phyloP scores from a whole-genome alignment of 2,888 invertebrate species.

The Habroteleia sp. region DNA sequence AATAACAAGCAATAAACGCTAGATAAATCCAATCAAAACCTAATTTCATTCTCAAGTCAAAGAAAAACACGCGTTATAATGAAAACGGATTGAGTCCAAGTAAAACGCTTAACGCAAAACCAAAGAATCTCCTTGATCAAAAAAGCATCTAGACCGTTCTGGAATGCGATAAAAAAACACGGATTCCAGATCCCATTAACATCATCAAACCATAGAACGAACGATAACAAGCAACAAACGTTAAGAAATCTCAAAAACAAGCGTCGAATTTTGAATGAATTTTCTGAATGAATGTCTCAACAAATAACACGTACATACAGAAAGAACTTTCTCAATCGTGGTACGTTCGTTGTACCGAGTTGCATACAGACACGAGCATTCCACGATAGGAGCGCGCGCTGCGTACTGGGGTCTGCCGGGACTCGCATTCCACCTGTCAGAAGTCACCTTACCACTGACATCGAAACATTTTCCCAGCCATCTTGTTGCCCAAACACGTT shows the following conservation, averaged over 20 bases:
- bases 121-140: conserved; percentile 10
- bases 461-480: conserved; percentile 22
- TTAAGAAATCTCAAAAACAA: conserved; percentile 8
- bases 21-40: no score
- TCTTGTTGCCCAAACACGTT: background rate
- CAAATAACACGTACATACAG: conserved; percentile 46
- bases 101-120: conserved; percentile 2
- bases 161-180: conserved; percentile 33
- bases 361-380: conserved; percentile 69
- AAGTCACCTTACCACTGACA: conserved; percentile 65
- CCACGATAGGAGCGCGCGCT: conserved; percentile 67
- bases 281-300: conserved; percentile 47
- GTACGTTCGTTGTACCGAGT: conserved; percentile 44
- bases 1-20: no score
- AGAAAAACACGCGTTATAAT: no score
- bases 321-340: conserved; percentile 60
- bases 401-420: conserved; percentile 59
- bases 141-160: conserved; percentile 14
- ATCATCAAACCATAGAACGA: background rate
- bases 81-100: no score
- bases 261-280: conserved; percentile 43
- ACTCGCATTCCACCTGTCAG: conserved; percentile 76
- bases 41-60: no score
- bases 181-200: conserved; percentile 9
- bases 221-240: background rate